phyloP scores from a whole-genome alignment of 2,888 invertebrate species.

The Icerya purchasi region DNA sequence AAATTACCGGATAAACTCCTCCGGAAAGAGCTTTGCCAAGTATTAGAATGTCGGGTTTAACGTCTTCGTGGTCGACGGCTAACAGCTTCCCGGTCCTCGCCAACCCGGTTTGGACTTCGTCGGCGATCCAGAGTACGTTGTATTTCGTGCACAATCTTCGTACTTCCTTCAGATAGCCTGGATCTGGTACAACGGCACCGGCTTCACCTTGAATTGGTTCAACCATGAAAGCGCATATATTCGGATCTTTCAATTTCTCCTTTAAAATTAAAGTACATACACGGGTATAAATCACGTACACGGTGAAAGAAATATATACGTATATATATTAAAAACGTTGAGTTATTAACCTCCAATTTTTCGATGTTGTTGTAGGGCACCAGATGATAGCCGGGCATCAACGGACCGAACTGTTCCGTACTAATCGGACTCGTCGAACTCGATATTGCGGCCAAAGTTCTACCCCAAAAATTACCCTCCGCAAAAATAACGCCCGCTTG shows the following conservation, averaged over 20 bases:
- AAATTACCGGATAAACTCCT: slow-evolving; percentile 56
- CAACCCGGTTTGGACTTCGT: slow-evolving; percentile 88
- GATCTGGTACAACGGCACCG: slow-evolving; percentile 70
- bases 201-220: slow-evolving; percentile 97
- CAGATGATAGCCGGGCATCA: slow-evolving; percentile 69
- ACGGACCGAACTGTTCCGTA: slow-evolving; percentile 74
- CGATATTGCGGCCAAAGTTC: slow-evolving; percentile 74
- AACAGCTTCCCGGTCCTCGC: slow-evolving; percentile 72
- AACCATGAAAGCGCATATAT: slow-evolving; percentile 84
- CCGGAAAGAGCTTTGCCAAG: slow-evolving; percentile 88
- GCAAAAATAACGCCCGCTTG: slow-evolving; percentile 77
- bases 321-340: too few species aligned
- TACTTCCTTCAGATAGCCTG: slow-evolving; percentile 60
- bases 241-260: slow-evolving; percentile 51
- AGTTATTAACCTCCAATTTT: slow-evolving; percentile 55
- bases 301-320: too few species aligned
- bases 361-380: slow-evolving; percentile 65
- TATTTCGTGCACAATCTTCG: slow-evolving; percentile 67
- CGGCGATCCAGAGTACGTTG: slow-evolving; percentile 83
- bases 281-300: too few species aligned
- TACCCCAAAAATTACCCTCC: slow-evolving; percentile 87
- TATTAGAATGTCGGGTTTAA: slow-evolving; percentile 71
- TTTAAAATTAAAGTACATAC: too few species aligned
- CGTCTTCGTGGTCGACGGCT: slow-evolving; percentile 67
- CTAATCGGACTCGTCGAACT: slow-evolving; percentile 70